Base-by-base conservation (phyloP, 2,797 vertebrate genomes). In the Lemur catta region DNA sequence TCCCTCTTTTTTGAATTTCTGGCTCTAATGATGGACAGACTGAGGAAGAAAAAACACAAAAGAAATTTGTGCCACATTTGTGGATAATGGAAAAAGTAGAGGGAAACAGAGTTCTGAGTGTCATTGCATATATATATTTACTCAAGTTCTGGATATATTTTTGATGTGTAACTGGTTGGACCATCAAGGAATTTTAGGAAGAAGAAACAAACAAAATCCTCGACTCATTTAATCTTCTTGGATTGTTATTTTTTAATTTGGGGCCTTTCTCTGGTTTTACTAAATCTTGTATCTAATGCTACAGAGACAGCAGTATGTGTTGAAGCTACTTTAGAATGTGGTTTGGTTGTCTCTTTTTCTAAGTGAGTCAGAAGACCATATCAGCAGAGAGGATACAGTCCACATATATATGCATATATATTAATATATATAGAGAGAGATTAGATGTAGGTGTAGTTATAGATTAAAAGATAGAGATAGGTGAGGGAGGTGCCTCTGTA, bases 311-410 rank as follows among this genome's bases (percentile, higher is more conserved):
- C 30, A 74, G 10, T 72, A 26, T 92, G 12, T 84, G n/a, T 72
- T 89, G 84, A 95, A 86, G 48, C 87, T 84, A 88, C 43, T 88
- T 78, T 75, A 76, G 46, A 59, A 79, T 65, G 33, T 86, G 63
- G 18, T 4, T 87, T 7, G 14, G 14, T 94, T 93, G 38, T 89
- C 84, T 59, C 6, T 75, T 74, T 89, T 80, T 67, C 26, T 79
- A 85, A 86, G 71, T 41, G 50, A 95, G 14, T 61, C 52, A 67
- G 8, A 65, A 79, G 28, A 33, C 28, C 20, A 43, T 48, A 50
- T 74, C 52, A 78, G 55, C 75, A 84, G 24, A 88, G 52, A 72
- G 61, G 61, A 76, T 30, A 50, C 10, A 61, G 50, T 76, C 30
- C 30, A 96, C 55, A 57, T 26, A 57, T 57, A 57, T 57, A 57